Evolutionary conservation across 1,140 invertebrate genomes (phyloP), one percentile per base, ranked within the genome.

Genomic region (Thaumetopoea pityocampa): DNA sequence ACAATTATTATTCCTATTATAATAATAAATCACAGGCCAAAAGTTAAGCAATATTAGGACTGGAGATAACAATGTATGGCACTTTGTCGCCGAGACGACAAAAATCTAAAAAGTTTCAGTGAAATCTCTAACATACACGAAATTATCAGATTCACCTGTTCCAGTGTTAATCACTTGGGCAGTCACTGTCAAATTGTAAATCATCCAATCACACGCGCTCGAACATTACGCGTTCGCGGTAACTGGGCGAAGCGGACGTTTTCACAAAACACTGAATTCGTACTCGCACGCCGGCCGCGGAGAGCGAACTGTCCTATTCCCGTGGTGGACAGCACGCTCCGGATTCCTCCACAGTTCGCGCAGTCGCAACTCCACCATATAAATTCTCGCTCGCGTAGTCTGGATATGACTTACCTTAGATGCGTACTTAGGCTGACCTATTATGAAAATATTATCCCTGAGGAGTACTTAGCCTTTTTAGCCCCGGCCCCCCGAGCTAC

Each of bases 101-200:
- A n/a, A n/a, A n/a, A n/a, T n/a, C n/a, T n/a, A n/a, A n/a, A n/a
- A n/a, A n/a, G n/a, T n/a, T n/a, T n/a, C n/a, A n/a, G n/a, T n/a
- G n/a, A n/a, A n/a, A n/a, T n/a, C n/a, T n/a, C n/a, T n/a, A n/a
- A n/a, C n/a, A n/a, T n/a, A n/a, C n/a, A n/a, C n/a, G n/a, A n/a
- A n/a, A n/a, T n/a, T n/a, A n/a, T n/a, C n/a, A n/a, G n/a, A 32
- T 72, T 74, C 66, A 78, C 70, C 59, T 67, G 51, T 62, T 67
- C 51, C 51, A 59, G 43, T 54, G 48, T 67, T 70, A 59, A 67
- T 69, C 69, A 78, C 70, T 78, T 65, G 53, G 33, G 41, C 29
- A 56, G 56, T 67, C 72, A 77, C 72, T 71, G 44, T 67, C 63
- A 65, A 68, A 44, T 65, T 55, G 46, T 24, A 41, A 52, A 59